Conservation (phyloP, 2,797 vertebrate species). For the Eulemur mongoz region DNA sequence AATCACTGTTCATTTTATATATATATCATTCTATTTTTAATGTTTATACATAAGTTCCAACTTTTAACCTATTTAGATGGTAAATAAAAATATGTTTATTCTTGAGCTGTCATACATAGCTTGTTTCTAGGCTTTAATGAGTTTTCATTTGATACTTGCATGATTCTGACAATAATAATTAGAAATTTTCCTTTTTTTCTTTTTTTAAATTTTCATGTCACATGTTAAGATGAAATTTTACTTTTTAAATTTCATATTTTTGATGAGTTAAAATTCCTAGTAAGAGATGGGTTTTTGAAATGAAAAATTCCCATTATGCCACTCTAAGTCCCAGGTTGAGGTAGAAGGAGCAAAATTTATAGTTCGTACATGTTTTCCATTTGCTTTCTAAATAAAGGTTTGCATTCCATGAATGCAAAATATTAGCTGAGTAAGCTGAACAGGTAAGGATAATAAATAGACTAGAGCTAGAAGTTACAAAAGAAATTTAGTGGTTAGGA, state of each 20-base stretch:
- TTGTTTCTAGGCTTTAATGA: slow-evolving; percentile 14
- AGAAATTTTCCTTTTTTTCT: neutral
- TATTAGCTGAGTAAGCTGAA: neutral
- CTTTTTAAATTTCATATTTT: neutral
- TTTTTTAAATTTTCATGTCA: no score
- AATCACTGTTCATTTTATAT: neutral
- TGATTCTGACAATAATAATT: neutral
- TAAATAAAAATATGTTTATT: slow-evolving; percentile 40
- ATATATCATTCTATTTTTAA: neutral
- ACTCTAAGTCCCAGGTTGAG: neutral
- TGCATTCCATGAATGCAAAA: neutral
- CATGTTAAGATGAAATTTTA: no score
- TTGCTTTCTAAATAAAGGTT: slow-evolving; percentile 29
- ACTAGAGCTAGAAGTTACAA: neutral
- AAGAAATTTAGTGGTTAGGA: neutral
- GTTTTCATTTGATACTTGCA: neutral
- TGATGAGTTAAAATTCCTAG: slow-evolving; percentile 2
- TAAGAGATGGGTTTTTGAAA: neutral
- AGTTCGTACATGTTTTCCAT: neutral
- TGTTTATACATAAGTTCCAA: neutral
- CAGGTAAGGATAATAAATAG: slow-evolving; percentile 33
- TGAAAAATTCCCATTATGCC: neutral
- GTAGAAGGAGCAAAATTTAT: neutral
- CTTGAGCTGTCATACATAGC: neutral
- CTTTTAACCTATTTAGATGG: slow-evolving; percentile 31